Evolutionary conservation across 2,797 vertebrate species (phyloP), one percentile per base, ranked within the genome.

Genomic region (Lepus townsendii): DNA sequence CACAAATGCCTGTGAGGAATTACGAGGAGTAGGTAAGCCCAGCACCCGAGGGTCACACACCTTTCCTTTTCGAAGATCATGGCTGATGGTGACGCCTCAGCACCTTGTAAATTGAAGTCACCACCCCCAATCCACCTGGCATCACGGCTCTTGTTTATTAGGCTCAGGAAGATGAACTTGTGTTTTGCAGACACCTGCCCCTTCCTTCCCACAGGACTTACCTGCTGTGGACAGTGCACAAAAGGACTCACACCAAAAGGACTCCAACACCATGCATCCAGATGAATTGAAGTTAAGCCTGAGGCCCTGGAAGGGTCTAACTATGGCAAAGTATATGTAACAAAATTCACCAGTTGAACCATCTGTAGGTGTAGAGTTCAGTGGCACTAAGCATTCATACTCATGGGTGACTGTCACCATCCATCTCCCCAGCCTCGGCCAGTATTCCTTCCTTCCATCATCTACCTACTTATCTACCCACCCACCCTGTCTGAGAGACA

Each of bases 401-500:
- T 32, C 50, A 1, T 8, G 9, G 66, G 32, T 20, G 10, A 3
- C 26, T 38, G 4, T 27, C 35, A 14, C 47, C 26, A 11, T 3
- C 69, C 30, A 32, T 1, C 32, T 57, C 62, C 54, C 54, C 19
- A 57, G 17, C 17, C 54, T 20, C 19, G 4, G 19, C 54, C 60
- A 69, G 66, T 69, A 60, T 2, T 10, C 20, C 7, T 14, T 35
- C 68, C 68, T n/a, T 72, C 65, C 32, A 3, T 63, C 38, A 1
- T 47, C 42, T 47, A 47, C 63, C 50, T 27, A 19, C 27, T 22
- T 13, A 19, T 17, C 76, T 22, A 80, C 5, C 26, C 73, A 5
- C 11, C 2, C 1, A 3, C 27, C 4, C 50, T 14, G 12, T 2
- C 30, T 60, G 13, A 38, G 7, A 20, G 19, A 5, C 26, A 7